Percentiles rank a stretch among this genome's conserved stretches.
Evolutionary conservation across 2,113 vertebrate genomes (phyloP).

Genomic region (Cynoglossus semilaevis): DNA sequence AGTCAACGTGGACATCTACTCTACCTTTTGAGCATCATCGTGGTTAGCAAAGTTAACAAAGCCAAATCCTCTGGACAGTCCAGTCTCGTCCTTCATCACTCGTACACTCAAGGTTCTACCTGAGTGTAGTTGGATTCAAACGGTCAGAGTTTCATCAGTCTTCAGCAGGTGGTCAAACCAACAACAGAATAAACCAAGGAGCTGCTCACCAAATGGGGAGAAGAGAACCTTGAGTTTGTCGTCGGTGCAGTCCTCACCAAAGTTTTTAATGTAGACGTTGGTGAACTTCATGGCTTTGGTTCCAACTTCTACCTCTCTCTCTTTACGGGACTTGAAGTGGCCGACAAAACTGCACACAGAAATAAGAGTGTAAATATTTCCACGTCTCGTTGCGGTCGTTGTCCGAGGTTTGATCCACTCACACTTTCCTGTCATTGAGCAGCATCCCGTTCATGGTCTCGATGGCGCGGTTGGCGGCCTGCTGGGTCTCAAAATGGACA

Average conservation of each 20-base stretch:
- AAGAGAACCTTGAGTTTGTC: slow-evolving; percentile 84
- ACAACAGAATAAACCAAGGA: background rate
- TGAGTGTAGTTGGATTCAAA: slow-evolving; percentile 49
- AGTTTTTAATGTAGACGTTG: slow-evolving; percentile 96
- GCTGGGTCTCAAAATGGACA: slow-evolving; percentile 95
- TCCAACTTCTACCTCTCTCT: slow-evolving; percentile 88
- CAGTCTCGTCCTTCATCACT: slow-evolving; percentile 87
- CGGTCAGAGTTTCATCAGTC: no score
- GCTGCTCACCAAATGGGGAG: slow-evolving; percentile 82
- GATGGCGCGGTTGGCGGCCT: slow-evolving; percentile 90
- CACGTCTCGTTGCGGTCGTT: background rate
- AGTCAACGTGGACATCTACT: no score
- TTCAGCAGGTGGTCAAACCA: background rate
- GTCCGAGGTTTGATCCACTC: slow-evolving; percentile 36
- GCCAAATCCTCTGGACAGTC: slow-evolving; percentile 88
- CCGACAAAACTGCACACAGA: slow-evolving; percentile 85
- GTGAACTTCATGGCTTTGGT: slow-evolving; percentile 86
- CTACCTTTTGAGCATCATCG: slow-evolving; percentile 92
- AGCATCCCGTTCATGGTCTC: slow-evolving; percentile 97
- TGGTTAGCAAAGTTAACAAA: slow-evolving; percentile 95
- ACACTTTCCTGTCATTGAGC: slow-evolving; percentile 97
- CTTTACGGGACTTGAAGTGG: slow-evolving; percentile 94
- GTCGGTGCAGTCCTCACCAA: slow-evolving; percentile 83
- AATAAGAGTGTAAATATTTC: background rate
- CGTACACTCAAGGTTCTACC: slow-evolving; percentile 90